Evolutionary conservation across 2,113 vertebrate species (phyloP).

Genomic region (Nannospalax galili): DNA sequence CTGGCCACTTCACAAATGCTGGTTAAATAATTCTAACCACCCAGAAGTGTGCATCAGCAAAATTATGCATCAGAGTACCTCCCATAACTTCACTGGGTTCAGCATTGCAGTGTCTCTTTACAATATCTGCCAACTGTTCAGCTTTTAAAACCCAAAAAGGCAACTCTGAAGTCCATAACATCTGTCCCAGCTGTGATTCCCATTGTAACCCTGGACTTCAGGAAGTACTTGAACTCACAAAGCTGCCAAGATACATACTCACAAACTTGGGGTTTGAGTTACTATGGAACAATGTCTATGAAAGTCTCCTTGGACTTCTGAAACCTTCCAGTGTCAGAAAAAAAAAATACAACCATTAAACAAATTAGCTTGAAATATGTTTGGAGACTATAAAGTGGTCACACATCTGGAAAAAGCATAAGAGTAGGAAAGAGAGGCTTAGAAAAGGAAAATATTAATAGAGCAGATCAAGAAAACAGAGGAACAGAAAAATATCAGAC

Average conservation of each 20-base stretch:
- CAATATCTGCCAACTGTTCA: background rate
- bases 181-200: slow-evolving; percentile 61
- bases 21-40: background rate
- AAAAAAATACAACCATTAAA: slow-evolving; percentile 80
- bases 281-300: slow-evolving; percentile 72
- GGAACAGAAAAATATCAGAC: slow-evolving; percentile 33
- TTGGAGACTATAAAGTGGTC: slow-evolving; percentile 76
- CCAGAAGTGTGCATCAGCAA: background rate
- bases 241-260: slow-evolving; percentile 77
- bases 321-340: slow-evolving; percentile 83
- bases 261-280: slow-evolving; percentile 79
- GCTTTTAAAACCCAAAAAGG: slow-evolving; percentile 42
- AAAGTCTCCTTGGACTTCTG: slow-evolving; percentile 79
- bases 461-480: slow-evolving; percentile 76
- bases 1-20: background rate
- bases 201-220: slow-evolving; percentile 44
- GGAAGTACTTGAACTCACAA: slow-evolving; percentile 46
- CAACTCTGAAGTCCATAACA: slow-evolving; percentile 30
- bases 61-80: background rate
- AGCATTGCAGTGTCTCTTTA: background rate
- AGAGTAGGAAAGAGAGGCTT: slow-evolving; percentile 39
- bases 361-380: slow-evolving; percentile 80
- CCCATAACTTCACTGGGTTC: background rate
- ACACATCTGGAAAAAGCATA: slow-evolving; percentile 85
- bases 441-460: slow-evolving; percentile 82